A percentile compares a stretch with the other conserved stretches of the same genome.
phyloP scores from a whole-genome alignment of 2,113 vertebrate genomes.

The Choloepus hoffmanni region DNA sequence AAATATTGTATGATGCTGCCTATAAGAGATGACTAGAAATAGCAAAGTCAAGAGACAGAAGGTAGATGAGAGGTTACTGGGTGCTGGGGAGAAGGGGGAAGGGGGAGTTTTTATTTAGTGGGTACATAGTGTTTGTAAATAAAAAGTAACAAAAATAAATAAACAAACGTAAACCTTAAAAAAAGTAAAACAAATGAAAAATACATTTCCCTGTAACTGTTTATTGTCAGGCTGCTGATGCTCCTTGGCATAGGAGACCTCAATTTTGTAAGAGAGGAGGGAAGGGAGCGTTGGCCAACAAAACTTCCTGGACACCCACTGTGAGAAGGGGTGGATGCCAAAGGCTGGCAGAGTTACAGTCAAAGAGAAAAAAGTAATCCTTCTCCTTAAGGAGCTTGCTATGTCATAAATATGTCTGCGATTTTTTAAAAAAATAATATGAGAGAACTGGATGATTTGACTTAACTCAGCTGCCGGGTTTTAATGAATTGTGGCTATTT shows the following conservation, averaged over 20 bases:
- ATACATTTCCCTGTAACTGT: neutral
- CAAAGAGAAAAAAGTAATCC: neutral
- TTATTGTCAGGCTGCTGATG: neutral
- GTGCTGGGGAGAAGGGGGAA: no score
- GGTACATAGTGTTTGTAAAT: no score
- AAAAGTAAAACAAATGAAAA: neutral
- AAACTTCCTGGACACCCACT: constrained; percentile 40
- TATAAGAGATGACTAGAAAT: no score
- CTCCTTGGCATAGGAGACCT: neutral
- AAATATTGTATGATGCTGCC: no score
- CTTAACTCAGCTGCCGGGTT: neutral
- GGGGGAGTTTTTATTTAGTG: no score
- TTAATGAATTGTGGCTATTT: neutral
- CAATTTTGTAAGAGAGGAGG: neutral
- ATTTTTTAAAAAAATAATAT: neutral
- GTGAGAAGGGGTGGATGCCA: neutral
- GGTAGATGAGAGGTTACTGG: no score
- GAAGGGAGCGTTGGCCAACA: neutral
- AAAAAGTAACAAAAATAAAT: no score
- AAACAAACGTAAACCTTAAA: neutral
- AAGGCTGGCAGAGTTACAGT: neutral
- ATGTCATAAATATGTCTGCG: neutral
- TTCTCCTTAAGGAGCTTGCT: neutral
- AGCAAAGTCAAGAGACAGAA: no score
- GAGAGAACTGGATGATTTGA: neutral